Evolutionary conservation across 2,888 invertebrate genomes (phyloP).

Genomic region (Agrochola lota): DNA sequence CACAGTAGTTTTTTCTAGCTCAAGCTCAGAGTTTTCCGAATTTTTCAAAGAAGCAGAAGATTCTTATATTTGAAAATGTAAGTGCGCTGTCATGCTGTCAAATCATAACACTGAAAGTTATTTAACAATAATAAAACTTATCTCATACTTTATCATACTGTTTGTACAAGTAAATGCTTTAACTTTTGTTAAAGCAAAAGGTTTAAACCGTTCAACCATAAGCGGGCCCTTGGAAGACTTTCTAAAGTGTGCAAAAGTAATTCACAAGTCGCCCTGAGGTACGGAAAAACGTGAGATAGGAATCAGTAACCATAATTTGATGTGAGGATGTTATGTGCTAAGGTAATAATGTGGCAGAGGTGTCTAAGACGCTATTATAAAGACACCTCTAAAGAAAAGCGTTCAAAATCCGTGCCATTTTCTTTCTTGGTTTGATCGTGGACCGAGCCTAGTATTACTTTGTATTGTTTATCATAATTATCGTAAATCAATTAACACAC

Average conservation of each 20-base stretch:
- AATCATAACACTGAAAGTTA: conserved; percentile 4
- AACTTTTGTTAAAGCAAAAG: conserved; percentile 5
- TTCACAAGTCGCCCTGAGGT: conserved; percentile 57
- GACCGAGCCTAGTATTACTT: not conserved
- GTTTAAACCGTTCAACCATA: conserved; percentile 35
- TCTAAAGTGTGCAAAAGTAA: conserved; percentile 61
- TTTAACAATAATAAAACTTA: conserved; percentile 2
- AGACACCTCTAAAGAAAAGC: not conserved
- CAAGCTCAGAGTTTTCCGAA: not conserved
- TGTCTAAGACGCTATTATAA: conserved; percentile 3
- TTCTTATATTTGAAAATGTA: not conserved
- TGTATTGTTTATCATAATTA: conserved; percentile 32
- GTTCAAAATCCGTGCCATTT: not conserved
- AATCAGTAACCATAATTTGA: conserved; percentile 51
- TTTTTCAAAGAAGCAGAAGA: not conserved
- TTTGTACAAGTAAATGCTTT: conserved; percentile 26
- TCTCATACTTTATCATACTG: not conserved
- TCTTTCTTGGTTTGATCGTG: not conserved
- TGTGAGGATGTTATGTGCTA: conserved; percentile 21
- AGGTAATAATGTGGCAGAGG: not conserved
- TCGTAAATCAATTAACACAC: conserved; percentile 42
- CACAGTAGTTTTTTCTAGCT: not conserved
- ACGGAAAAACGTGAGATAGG: conserved; percentile 54
- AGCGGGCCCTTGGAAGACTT: conserved; percentile 47
- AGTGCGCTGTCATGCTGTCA: not conserved